A percentile compares a stretch with the other conserved stretches of the same genome.
These are phyloP conservation scores for Caenorhabditis sp. DNA, from an alignment of 2,888 invertebrate genomes.

Conservation along the genomic window DNA sequence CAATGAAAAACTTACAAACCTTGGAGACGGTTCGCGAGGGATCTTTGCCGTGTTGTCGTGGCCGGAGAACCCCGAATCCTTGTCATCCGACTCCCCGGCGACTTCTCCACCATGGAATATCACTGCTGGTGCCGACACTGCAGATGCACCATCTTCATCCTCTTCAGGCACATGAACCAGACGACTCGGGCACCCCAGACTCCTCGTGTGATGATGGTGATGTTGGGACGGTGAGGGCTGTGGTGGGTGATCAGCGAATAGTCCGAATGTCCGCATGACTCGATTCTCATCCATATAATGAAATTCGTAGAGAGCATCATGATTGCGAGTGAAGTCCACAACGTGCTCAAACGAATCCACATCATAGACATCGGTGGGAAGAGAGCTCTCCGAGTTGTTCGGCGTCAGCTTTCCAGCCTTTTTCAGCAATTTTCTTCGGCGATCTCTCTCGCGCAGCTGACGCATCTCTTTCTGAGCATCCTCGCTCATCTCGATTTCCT, in stretches of 20 bases:
- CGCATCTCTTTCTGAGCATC: slow-evolving; percentile 70
- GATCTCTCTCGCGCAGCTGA: slow-evolving; percentile 66
- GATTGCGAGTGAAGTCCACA: slow-evolving; percentile 89
- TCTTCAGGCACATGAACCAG: slow-evolving; percentile 55
- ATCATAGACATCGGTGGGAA: slow-evolving; percentile 63
- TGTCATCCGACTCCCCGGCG: slow-evolving; percentile 35
- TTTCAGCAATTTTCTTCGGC: slow-evolving; percentile 31
- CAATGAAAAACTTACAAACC: slow-evolving; percentile 42
- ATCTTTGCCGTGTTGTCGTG: slow-evolving; percentile 40
- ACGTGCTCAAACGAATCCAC: slow-evolving; percentile 86
- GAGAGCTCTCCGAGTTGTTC: slow-evolving; percentile 42
- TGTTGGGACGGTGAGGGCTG: not conserved
- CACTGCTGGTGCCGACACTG: slow-evolving; percentile 16
- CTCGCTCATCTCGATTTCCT: slow-evolving; percentile 70
- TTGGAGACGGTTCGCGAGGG: slow-evolving; percentile 29
- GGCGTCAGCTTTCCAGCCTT: slow-evolving; percentile 45
- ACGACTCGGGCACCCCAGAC: slow-evolving; percentile 32
- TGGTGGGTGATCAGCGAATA: slow-evolving; percentile 62
- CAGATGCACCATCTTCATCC: slow-evolving; percentile 43
- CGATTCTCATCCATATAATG: slow-evolving; percentile 91
- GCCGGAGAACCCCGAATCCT: slow-evolving; percentile 71
- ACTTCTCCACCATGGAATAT: slow-evolving; percentile 31
- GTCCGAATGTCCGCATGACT: slow-evolving; percentile 66
- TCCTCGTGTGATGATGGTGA: slow-evolving; percentile 40
- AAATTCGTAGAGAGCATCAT: slow-evolving; percentile 93